Evolutionary conservation across 2,797 vertebrate species (phyloP).

Genomic region (Danio jaintianensis): DNA sequence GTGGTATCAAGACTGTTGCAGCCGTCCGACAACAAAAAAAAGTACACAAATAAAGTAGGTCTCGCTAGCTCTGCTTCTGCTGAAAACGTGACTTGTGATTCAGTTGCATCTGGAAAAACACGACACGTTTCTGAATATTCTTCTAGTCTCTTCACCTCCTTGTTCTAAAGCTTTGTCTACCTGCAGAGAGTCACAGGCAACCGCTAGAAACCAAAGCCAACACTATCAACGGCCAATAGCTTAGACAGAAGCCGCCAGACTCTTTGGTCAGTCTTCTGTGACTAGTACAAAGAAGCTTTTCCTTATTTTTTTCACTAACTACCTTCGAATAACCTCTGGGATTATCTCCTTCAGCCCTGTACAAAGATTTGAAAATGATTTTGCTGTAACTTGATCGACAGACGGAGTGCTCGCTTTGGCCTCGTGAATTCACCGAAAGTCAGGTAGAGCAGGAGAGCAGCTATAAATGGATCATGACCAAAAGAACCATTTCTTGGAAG

Average conservation of each 20-base stretch:
- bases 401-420: slow-evolving; percentile 82
- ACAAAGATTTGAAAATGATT: slow-evolving; percentile 86
- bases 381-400: slow-evolving; percentile 85
- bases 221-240: slow-evolving; percentile 99
- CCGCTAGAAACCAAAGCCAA: slow-evolving; percentile 99
- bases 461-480: slow-evolving; percentile 97
- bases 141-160: slow-evolving; percentile 98
- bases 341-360: slow-evolving; percentile 96
- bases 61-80: slow-evolving; percentile 90
- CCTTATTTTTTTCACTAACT: slow-evolving; percentile 86
- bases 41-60: slow-evolving; percentile 78
- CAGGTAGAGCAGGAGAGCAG: slow-evolving; percentile 84
- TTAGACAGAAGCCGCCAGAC: slow-evolving; percentile 97
- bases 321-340: slow-evolving; percentile 99
- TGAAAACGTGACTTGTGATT: slow-evolving; percentile 90
- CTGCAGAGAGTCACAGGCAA: slow-evolving; percentile 99
- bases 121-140: slow-evolving; percentile 94
- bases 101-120: slow-evolving; percentile 77
- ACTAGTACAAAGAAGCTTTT: slow-evolving; percentile 96
- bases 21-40: slow-evolving; percentile 68
- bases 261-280: slow-evolving; percentile 95
- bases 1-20: slow-evolving; percentile 95
- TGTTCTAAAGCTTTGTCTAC: slow-evolving; percentile 99
- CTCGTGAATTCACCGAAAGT: slow-evolving; percentile 61
- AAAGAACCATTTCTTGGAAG: slow-evolving; percentile 91